A percentile compares a stretch with the other conserved stretches of the same genome.
Evolutionary conservation across 2,113 vertebrate genomes (phyloP).

Genomic region (Tympanuchus pallidicinctus): DNA sequence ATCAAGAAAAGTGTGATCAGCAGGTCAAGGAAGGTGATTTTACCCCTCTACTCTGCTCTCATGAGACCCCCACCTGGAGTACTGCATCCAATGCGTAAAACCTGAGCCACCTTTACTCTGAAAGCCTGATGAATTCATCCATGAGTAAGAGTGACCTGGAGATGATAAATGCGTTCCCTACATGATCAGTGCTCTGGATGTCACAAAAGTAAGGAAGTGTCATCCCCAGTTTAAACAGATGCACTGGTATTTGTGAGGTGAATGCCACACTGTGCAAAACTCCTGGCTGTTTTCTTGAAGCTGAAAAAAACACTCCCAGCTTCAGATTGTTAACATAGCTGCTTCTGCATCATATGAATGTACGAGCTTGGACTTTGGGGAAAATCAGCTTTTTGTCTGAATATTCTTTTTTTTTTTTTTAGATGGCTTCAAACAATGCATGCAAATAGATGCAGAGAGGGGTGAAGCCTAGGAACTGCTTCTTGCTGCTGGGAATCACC

Average conservation of each 20-base stretch:
- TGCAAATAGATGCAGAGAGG: background rate
- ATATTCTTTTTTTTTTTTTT: background rate
- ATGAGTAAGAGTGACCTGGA: background rate
- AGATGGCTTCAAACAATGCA: background rate
- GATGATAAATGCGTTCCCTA: background rate
- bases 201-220: background rate
- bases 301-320: background rate
- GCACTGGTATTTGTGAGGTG: accelerated
- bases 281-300: background rate
- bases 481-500: background rate
- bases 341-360: background rate
- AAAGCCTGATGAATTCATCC: background rate
- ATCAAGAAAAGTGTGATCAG: too few relatives aligned
- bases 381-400: background rate
- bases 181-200: background rate
- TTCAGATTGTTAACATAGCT: background rate
- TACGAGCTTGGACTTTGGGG: too few relatives aligned
- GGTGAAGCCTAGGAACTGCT: background rate
- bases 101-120: background rate
- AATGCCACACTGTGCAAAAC: background rate
- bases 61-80: too few relatives aligned
- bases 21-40: too few relatives aligned
- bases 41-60: too few relatives aligned
- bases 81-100: background rate
- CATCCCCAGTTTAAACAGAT: accelerated